Base-by-base conservation (phyloP, 2,888 invertebrate species). In the Acleris holmiana region DNA sequence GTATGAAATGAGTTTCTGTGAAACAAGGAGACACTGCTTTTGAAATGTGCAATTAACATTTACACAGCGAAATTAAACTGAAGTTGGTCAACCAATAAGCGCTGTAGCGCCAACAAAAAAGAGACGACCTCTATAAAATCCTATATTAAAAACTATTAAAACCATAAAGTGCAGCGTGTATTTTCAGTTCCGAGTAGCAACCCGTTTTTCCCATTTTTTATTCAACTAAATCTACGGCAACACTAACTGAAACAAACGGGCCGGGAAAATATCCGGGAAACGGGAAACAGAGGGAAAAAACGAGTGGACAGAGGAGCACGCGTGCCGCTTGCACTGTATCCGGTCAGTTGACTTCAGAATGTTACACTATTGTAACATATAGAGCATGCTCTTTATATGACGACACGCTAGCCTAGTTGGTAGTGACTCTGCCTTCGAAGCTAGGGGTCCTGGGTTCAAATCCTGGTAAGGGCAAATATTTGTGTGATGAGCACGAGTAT, bases 191-290 rank as follows among this genome's bases (percentile, higher is more conserved):
- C 40, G 41, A 64, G 48, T 60, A n/a, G 54, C 58, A 50, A 56
- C 50, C 49, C 50, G 25, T 58, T 53, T 44, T 21, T 17, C 44
- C 41, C 41, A 54, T 65, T 65, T 65, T 60, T 60, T 60, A 65
- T 60, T 60, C 65, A 59, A 65, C 59, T 55, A 65, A 60, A 65
- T 65, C 59, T 49, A 51, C 65, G 54, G 63, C 47, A 60, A 58
- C 72, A 70, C 73, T 73, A 74, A 75, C 73, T 72, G 75, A 78
- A 80, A 80, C 72, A 79, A 77, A 80, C 76, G 71, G 71, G 67
- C 66, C 71, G 68, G 75, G 71, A 76, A 76, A 78, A 76, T 29
- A 73, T 60, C 67, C 56, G 49, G 60, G 65, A 67, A 66, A 35
- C 56, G 25, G 46, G 58, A 48, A 47, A 53, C 58, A 58, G 62